Percentiles rank a stretch among this genome's conserved stretches.
Conservation (phyloP, 2,113 vertebrate genomes). For the Ophthalmolycus amberensis region DNA sequence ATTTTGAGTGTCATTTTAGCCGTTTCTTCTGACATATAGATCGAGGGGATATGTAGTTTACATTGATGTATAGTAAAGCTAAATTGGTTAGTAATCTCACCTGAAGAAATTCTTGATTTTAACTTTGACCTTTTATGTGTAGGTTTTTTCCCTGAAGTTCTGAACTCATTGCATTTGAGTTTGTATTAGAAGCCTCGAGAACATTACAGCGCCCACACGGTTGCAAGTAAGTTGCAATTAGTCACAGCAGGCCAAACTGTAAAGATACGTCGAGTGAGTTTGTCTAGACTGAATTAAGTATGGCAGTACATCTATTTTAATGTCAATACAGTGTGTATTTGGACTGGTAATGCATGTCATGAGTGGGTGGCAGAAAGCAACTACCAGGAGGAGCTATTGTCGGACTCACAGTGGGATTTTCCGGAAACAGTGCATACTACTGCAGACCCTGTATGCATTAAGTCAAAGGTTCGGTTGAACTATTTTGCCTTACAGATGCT, state of each 20-base stretch:
- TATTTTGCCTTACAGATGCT: slow-evolving; percentile 14
- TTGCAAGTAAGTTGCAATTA: slow-evolving; percentile 11
- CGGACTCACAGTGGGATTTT: background rate
- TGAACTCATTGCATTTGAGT: background rate
- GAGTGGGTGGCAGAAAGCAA: slow-evolving; percentile 24
- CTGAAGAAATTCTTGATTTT: background rate
- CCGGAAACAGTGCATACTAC: background rate
- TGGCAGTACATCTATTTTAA: background rate
- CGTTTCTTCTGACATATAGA: background rate
- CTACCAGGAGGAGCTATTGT: slow-evolving; percentile 3
- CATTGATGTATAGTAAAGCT: background rate
- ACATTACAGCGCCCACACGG: background rate
- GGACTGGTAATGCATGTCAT: background rate
- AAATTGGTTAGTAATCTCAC: background rate
- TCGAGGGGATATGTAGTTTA: background rate
- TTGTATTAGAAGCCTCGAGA: background rate
- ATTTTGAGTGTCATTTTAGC: background rate
- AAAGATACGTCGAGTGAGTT: background rate
- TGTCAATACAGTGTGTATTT: background rate
- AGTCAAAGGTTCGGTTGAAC: background rate
- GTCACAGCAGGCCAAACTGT: slow-evolving; percentile 15
- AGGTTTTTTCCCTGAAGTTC: background rate
- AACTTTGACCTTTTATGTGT: background rate
- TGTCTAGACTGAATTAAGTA: slow-evolving; percentile 14
- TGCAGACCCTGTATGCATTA: background rate